These are phyloP conservation scores for Pachymerium ferrugineum DNA, from an alignment of 2,888 invertebrate genomes.

Conservation along the genomic window DNA sequence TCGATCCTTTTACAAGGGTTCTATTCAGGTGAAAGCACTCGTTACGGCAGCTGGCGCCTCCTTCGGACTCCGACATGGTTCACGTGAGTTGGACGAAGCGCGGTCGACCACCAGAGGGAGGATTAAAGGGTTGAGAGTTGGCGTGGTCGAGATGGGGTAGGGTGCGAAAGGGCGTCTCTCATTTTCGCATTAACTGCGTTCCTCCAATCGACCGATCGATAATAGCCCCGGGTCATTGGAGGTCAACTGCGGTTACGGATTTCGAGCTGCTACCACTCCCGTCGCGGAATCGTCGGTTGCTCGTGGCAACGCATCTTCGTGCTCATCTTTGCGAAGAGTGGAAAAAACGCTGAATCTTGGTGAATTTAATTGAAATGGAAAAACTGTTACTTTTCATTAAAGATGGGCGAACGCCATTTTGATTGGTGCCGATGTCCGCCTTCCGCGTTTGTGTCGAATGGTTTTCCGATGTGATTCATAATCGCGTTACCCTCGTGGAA, in stretches of 20 bases:
- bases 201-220: constrained; percentile 4
- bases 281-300: background rate
- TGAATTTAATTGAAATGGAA: background rate
- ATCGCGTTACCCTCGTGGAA: no score
- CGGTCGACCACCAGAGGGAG: background rate
- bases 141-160: background rate
- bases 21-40: no score
- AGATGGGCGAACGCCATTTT: background rate
- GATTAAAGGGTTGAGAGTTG: background rate
- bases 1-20: no score
- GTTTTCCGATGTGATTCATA: constrained; percentile 9
- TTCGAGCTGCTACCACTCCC: background rate
- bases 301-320: background rate
- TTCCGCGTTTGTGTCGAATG: background rate
- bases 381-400: background rate
- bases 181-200: constrained; percentile 13
- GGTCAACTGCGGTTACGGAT: constrained; percentile 2
- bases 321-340: background rate
- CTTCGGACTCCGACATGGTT: no score
- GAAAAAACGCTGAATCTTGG: background rate
- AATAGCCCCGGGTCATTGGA: background rate
- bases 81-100: background rate
- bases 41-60: no score
- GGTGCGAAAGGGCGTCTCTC: background rate
- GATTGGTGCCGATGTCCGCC: background rate